phyloP scores from a whole-genome alignment of 2,888 invertebrate genomes.

The Drosophila barbarae region DNA sequence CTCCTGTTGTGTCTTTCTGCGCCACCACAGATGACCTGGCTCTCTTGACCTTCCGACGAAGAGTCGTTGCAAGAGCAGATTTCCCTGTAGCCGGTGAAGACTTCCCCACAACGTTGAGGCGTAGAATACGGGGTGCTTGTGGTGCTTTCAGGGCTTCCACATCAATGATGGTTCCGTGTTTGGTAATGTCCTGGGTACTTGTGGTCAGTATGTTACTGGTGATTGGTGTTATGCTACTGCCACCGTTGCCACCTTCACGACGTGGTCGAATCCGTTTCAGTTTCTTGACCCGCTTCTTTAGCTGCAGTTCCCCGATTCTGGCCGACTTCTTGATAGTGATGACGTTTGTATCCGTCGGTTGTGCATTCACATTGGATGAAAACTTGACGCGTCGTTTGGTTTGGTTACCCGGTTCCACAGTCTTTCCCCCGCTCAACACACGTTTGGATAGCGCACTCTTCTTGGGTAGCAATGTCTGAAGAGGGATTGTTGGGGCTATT shows the following conservation, averaged over 20 bases:
- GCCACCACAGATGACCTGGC: background rate
- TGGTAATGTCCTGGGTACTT: background rate
- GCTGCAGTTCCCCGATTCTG: constrained; percentile 50
- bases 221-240: constrained; percentile 8
- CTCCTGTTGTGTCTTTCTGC: constrained; percentile 10
- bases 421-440: constrained; percentile 25
- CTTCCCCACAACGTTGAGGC: constrained; percentile 29
- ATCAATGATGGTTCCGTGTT: constrained; percentile 19
- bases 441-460: constrained; percentile 36
- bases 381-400: constrained; percentile 58
- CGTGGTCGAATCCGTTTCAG: constrained; percentile 28
- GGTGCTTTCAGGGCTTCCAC: constrained; percentile 3
- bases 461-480: constrained; percentile 6
- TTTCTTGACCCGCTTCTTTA: constrained; percentile 50
- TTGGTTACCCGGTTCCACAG: background rate
- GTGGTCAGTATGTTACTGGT: background rate
- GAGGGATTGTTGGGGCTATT: background rate
- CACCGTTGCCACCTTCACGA: constrained; percentile 10
- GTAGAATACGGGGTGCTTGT: constrained; percentile 11
- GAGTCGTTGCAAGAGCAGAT: constrained; percentile 8
- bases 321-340: constrained; percentile 30
- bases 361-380: constrained; percentile 53
- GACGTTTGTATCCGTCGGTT: constrained; percentile 23
- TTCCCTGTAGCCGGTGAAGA: constrained; percentile 19
- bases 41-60: constrained; percentile 8